Evolutionary conservation across 2,797 vertebrate species (phyloP).

Genomic region (Bothrops alternatus): DNA sequence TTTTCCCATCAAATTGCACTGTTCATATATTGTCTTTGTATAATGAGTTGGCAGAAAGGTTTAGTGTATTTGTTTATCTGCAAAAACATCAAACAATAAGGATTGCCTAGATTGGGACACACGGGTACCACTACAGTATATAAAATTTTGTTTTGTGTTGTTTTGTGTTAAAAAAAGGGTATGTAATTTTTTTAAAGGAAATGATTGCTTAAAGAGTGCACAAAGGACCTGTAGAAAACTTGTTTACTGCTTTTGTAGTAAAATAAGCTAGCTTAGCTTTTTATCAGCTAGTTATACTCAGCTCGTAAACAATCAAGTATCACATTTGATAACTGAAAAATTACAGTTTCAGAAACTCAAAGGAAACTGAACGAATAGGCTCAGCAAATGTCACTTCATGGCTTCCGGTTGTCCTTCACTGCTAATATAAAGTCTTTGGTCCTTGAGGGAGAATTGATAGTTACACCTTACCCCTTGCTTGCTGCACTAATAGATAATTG

Average conservation of each 20-base stretch:
- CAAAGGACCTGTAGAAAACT: slow-evolving; percentile 22
- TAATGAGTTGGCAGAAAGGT: slow-evolving; percentile 6
- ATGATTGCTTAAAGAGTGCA: slow-evolving; percentile 12
- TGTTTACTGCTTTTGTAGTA: slow-evolving; percentile 23
- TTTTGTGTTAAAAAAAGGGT: not conserved
- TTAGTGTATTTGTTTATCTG: not conserved
- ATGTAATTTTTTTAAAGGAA: not conserved
- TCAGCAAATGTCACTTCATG: not conserved
- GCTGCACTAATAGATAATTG: not conserved
- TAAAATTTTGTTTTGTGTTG: not conserved
- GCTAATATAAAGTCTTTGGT: not conserved
- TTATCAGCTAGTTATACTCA: slow-evolving; percentile 20
- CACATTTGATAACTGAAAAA: slow-evolving; percentile 13
- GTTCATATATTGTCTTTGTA: slow-evolving; percentile 40
- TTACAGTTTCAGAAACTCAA: slow-evolving; percentile 15
- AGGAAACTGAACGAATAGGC: not conserved
- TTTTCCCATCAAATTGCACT: slow-evolving; percentile 40
- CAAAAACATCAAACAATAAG: not conserved
- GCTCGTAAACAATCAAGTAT: not conserved
- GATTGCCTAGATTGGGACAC: not conserved
- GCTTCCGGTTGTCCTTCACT: not conserved
- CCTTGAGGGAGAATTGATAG: slow-evolving; percentile 7
- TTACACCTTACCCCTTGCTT: not conserved
- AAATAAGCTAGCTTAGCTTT: slow-evolving; percentile 37
- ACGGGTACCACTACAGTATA: not conserved